phyloP scores from a whole-genome alignment of 2,113 vertebrate species.

The Vombatus ursinus region DNA sequence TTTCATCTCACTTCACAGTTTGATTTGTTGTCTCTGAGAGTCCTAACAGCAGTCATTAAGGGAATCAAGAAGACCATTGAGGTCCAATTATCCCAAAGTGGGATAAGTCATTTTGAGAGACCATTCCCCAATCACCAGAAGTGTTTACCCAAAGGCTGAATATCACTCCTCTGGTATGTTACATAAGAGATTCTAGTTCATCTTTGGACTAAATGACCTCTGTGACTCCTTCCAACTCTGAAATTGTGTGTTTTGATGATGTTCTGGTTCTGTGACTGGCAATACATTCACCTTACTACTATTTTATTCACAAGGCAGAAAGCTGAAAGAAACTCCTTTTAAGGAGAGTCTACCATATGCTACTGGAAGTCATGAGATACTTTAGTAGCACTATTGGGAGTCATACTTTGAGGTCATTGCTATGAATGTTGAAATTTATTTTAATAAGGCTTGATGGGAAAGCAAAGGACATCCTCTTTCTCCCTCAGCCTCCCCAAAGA shows the following conservation, averaged over 20 bases:
- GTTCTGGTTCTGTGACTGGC: neutral
- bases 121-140: neutral
- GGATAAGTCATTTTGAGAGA: neutral
- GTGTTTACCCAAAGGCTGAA: neutral
- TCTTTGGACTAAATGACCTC: neutral
- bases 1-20: neutral
- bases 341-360: neutral
- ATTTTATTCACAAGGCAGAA: neutral
- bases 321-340: neutral
- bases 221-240: neutral
- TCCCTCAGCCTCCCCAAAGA: neutral
- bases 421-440: neutral
- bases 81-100: neutral
- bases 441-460: neutral
- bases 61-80: neutral
- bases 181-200: neutral
- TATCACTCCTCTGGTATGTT: neutral
- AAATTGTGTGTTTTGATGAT: neutral
- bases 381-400: neutral
- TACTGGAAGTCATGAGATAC: neutral
- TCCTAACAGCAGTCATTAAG: neutral
- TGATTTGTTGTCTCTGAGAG: neutral
- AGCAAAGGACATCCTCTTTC: constrained; percentile 18
- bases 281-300: neutral
- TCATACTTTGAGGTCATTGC: neutral